Percentiles rank a stretch among this genome's conserved stretches.
Conservation (phyloP, 1,140 invertebrate genomes). For the Spodoptera frugiperda region DNA sequence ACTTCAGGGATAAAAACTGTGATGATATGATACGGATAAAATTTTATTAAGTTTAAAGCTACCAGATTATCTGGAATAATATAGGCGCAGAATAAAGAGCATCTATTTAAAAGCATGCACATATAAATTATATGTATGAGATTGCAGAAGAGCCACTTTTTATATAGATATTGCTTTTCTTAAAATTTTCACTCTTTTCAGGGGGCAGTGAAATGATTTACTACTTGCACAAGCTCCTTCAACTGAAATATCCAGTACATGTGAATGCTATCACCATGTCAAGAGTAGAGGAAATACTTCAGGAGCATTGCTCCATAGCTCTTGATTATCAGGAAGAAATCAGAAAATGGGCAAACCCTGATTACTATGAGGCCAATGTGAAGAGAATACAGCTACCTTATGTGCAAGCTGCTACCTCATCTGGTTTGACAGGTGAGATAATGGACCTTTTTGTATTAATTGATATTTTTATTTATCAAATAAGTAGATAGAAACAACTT, state of each 20-base stretch:
- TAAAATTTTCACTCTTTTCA: slow-evolving; percentile 51
- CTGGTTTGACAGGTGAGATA: slow-evolving; percentile 68
- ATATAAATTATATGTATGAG: no score
- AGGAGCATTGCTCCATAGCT: slow-evolving; percentile 92
- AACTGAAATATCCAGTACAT: slow-evolving; percentile 97
- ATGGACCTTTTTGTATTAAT: background rate
- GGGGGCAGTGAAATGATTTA: slow-evolving; percentile 94
- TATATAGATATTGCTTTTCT: no score
- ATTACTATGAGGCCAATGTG: slow-evolving; percentile 94
- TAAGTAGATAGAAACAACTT: no score
- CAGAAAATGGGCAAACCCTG: slow-evolving; percentile 91
- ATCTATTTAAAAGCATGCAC: no score
- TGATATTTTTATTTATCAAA: no score
- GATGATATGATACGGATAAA: no score
- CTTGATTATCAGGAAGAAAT: slow-evolving; percentile 93
- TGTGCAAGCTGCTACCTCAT: slow-evolving; percentile 84
- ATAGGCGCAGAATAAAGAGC: no score
- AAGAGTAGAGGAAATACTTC: slow-evolving; percentile 94
- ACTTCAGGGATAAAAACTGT: no score
- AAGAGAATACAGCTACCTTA: slow-evolving; percentile 95
- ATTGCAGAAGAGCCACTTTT: no score
- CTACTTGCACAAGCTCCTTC: slow-evolving; percentile 96
- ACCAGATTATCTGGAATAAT: no score
- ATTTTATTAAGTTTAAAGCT: no score
- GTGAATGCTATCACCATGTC: slow-evolving; percentile 94